Conservation (phyloP, 2,113 vertebrate genomes). For the Herpailurus yagouaroundi region DNA sequence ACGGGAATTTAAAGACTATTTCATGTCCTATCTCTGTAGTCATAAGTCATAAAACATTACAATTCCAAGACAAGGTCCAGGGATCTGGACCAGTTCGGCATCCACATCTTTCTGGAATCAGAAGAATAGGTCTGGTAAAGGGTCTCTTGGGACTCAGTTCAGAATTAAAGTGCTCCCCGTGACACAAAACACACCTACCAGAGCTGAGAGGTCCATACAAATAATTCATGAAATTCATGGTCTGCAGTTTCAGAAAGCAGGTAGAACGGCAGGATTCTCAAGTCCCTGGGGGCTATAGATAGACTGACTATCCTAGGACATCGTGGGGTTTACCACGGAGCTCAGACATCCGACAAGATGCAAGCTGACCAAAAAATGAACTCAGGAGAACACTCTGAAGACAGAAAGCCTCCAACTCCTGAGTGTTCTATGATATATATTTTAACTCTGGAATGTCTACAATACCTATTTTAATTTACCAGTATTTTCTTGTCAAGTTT, state of each 20-base stretch:
- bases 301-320: background rate
- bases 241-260: background rate
- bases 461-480: background rate
- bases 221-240: background rate
- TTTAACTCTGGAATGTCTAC: background rate
- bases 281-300: background rate
- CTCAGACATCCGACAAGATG: background rate
- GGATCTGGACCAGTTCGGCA: background rate
- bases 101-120: background rate
- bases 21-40: background rate
- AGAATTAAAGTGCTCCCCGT: background rate
- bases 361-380: background rate
- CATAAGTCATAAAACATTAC: background rate
- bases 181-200: background rate
- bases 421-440: background rate
- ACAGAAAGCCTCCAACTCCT: background rate
- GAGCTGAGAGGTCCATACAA: background rate
- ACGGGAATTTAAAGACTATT: background rate
- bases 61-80: background rate
- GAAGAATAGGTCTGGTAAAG: background rate
- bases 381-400: background rate
- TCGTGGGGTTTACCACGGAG: background rate
- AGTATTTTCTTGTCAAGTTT: slow-evolving; percentile 29
- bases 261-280: background rate
- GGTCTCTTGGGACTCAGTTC: background rate